These are phyloP conservation scores for Protobothrops flavoviridis DNA, from an alignment of 2,113 vertebrate species.

Conservation along the genomic window DNA sequence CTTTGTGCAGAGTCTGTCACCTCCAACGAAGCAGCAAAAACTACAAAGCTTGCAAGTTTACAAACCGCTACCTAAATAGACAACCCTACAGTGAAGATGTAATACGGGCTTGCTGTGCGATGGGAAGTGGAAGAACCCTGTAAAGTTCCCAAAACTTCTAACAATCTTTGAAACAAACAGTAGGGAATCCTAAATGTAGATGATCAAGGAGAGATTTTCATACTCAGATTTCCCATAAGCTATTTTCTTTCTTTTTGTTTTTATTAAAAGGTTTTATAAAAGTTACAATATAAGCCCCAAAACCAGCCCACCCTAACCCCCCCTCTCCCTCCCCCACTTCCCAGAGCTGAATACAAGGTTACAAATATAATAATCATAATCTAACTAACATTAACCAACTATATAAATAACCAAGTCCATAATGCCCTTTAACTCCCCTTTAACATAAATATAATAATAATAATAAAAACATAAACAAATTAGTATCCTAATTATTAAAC, in stretches of 20 bases:
- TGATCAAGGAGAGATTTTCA: not conserved
- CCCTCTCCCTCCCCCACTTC: no score
- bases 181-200: not conserved
- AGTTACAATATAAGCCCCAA: no score
- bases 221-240: constrained; percentile 9
- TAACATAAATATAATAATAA: no score
- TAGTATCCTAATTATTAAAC: no score
- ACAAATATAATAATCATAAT: no score
- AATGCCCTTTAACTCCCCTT: no score
- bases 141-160: not conserved
- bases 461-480: no score
- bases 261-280: no score
- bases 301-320: no score
- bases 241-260: not conserved
- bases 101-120: constrained; percentile 39
- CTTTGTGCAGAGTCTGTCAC: constrained; percentile 37
- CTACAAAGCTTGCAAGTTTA: constrained; percentile 35
- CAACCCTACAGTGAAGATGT: constrained; percentile 51
- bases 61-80: constrained; percentile 48
- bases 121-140: constrained; percentile 8
- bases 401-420: no score
- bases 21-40: constrained; percentile 40
- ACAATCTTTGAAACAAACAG: constrained; percentile 9
- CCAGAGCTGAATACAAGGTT: no score
- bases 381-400: no score